Conservation (phyloP, 64 coral and sea anemone genomes). For the Pocillopora damicornis region DNA sequence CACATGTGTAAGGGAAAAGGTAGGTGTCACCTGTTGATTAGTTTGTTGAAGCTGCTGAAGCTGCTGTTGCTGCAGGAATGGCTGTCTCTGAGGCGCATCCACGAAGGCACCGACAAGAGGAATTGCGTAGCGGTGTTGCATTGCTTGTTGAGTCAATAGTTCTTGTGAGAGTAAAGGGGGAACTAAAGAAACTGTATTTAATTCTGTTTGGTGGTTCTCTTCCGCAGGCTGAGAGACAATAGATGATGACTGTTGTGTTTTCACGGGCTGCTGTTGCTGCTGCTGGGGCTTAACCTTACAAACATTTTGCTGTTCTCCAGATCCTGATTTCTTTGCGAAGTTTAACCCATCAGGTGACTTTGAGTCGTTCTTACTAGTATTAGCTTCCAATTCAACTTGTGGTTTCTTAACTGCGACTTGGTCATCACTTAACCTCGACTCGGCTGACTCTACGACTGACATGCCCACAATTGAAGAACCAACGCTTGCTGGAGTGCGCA, state of each 20-base stretch:
- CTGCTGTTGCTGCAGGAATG: constrained; percentile 66
- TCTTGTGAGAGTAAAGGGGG: constrained; percentile 71
- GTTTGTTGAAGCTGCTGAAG: constrained; percentile 64
- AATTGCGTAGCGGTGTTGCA: constrained; percentile 48
- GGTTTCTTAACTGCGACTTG: constrained; percentile 37
- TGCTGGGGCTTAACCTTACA: constrained; percentile 98
- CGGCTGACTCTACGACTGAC: constrained; percentile 42
- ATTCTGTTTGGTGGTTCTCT: constrained; percentile 57
- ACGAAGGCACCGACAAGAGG: constrained; percentile 51
- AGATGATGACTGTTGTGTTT: constrained; percentile 67
- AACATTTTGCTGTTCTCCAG: constrained; percentile 86
- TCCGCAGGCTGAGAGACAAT: constrained; percentile 45
- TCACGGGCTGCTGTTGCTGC: constrained; percentile 77
- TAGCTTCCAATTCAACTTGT: constrained; percentile 48
- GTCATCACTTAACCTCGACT: constrained; percentile 37
- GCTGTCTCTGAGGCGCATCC: constrained; percentile 64
- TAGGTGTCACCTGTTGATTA: constrained; percentile 56
- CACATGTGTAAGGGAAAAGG: constrained; percentile 42
- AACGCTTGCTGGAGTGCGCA: constrained; percentile 5
- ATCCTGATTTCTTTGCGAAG: constrained; percentile 67
- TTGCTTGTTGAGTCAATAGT: constrained; percentile 57
- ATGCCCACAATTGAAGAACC: constrained; percentile 33
- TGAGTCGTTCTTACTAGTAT: constrained; percentile 52
- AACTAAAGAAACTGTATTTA: constrained; percentile 44
- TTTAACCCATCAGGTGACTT: constrained; percentile 46